Conservation (phyloP, 2,113 vertebrate genomes). For the Archilochus colubris region DNA sequence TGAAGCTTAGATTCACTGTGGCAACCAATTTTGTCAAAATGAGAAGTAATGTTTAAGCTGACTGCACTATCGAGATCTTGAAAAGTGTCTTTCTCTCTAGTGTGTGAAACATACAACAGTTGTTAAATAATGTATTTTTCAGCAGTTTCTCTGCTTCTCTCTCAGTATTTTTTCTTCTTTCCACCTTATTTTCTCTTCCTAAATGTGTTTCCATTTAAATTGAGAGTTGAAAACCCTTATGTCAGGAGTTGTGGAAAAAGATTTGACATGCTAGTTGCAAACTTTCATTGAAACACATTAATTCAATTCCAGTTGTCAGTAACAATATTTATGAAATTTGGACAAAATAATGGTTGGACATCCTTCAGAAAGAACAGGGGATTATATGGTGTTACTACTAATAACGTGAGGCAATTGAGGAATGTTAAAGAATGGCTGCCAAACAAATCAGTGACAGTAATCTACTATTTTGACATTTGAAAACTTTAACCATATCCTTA, state of each 20-base stretch:
- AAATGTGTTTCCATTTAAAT: background rate
- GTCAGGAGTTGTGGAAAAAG: background rate
- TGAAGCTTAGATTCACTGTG: background rate
- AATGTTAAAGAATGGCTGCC: background rate
- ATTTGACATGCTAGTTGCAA: background rate
- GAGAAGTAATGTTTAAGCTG: background rate
- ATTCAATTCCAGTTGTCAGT: background rate
- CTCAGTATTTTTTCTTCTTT: background rate
- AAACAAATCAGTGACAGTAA: background rate
- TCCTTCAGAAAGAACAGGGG: background rate
- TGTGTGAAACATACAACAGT: background rate
- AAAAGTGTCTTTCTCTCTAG: no score
- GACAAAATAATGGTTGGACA: background rate
- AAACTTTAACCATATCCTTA: background rate
- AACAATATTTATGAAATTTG: background rate
- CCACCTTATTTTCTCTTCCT: background rate
- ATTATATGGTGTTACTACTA: background rate
- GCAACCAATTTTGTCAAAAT: background rate
- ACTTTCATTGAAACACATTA: background rate
- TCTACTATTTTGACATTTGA: background rate
- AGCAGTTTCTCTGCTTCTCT: background rate
- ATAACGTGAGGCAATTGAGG: background rate
- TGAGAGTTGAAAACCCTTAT: background rate
- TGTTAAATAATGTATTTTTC: background rate
- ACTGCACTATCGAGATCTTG: background rate